Evolutionary conservation across 53 echinoderm and acorn worm species (phyloP), one percentile per base, ranked within the genome.

Genomic region (Luidia sarsii): DNA sequence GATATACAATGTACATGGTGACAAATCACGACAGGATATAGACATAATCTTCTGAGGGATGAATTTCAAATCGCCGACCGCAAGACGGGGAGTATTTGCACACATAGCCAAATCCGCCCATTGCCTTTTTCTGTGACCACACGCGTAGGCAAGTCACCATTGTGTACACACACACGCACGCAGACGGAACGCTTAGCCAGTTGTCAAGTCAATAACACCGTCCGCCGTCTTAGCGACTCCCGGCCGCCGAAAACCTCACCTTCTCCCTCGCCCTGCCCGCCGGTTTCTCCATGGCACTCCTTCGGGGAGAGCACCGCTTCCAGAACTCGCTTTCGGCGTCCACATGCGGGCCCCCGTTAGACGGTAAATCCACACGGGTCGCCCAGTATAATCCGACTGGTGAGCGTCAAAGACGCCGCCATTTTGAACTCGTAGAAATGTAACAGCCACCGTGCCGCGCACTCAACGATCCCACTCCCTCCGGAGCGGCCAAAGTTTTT

Each of bases 251-350:
- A n/a, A 29, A 67, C 53, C 82, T 36, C 50, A 82, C 82, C 82
- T 67, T 82, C 41, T 82, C 82, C 34, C 43, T 55, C 53, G 43
- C 70, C 82, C 27, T 82, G 15, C 32, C 82, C 31, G 34, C 82
- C 69, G 54, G 57, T 39, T 68, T 82, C 31, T 82, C 82, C 82
- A 82, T 82, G 57, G 57, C 45, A 68, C 57, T 56, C 41, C 67
- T 56, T 68, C 55, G 37, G 19, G 30, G 31, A 77, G 39, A 61
- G 77, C 33, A 61, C 77, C 77, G 18, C 77, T 46, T 19, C 60
- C 22, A 61, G 60, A n/a, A 60, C 46, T 77, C 9, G 30, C 62
- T 77, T 45, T 61, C 60, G 19, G 61, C 77, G 61, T 77, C 77
- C 39, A 61, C 77, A 77, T 77, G 60, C 61, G 48, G 59, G 46